Evolutionary conservation across 2,888 invertebrate species (phyloP), one percentile per base, ranked within the genome.

Genomic region (Galerucella calmariensis): DNA sequence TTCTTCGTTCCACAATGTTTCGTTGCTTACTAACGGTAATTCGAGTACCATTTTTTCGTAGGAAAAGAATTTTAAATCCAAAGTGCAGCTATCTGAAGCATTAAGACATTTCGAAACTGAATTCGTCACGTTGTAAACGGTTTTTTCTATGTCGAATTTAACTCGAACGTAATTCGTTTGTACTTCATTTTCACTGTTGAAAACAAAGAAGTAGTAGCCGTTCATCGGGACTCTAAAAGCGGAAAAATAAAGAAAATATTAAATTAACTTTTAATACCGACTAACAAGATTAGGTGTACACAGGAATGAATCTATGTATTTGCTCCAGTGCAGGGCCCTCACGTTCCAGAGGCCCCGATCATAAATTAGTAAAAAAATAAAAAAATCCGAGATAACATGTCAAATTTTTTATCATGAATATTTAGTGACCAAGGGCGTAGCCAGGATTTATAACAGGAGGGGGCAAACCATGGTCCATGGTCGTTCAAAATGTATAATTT

Each of bases 131-230:
- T 94, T 91, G 85, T 94, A 94, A 9, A 91, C 88, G 0, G 92
- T 92, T 87, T 94, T 93, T 82, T 93, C 90, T 0, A 94, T 88
- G 69, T 92, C 90, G 84, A 94, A 93, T 66, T 90, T 89, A 0
- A 94, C 92, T 24, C 92, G 88, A 46, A 94, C 90, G 84, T 91
- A 93, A 86, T 94, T 94, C 9, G 90, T 88, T 84, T 93, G 92
- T 1, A 93, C 90, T 82, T 94, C 94, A 83, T 95, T 94, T 84
- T 94, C 94, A 8, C 94, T 94, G 85, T 92, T 94, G 88, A 94
- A 95, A 0, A 95, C 92, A 88, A 94, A 94, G 88, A 94, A 95
- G 83, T 95, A 95, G 85, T 94, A 94, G 9, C 94, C 94, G 80
- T 94, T 93, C 0, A 90, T 89, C 67, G 94, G 93, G 0, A 94